Evolutionary conservation across 2,797 vertebrate genomes (phyloP), one percentile per base, ranked within the genome.

Genomic region (Arremon aurantiirostris): DNA sequence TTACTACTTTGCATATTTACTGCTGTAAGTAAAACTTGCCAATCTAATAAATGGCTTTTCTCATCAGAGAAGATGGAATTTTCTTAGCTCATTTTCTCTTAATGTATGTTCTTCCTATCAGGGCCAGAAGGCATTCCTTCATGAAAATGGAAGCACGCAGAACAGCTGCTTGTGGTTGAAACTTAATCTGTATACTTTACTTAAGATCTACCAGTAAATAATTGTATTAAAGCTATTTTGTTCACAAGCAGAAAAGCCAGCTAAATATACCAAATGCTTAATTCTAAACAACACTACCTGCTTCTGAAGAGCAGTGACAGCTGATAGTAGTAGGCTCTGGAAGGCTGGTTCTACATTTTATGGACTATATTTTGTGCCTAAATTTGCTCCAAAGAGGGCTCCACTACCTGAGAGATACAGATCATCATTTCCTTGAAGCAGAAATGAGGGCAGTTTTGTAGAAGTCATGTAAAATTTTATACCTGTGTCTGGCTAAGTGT

Each of bases 331-430:
- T 16, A 37, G 44, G 32, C 14, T 55, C 35, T 71, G 37, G 44
- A 19, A 42, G 18, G 55, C 41, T 11, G 10, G 28, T 75, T 59
- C 44, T 47, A 0, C 1, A 1, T 20, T 60, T 49, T 27, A 27
- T 12, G 24, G 72, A 44, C 28, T 34, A 4, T n/a, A 5, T 47
- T 68, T 78, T 47, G 27, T 56, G 16, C 32, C 60, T 71, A 28
- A 60, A 39, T 39, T 50, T 47, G 7, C 28, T 70, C 35, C 39
- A 32, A 46, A 32, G 57, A 42, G 12, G 10, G 32, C 30, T 59
- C 14, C 9, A 11, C 18, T 60, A 35, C 50, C 8, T 30, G 8
- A 32, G 14, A 56, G 32, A 24, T 18, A 17, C 0, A 2, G 16
- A 26, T 56, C 5, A 16, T 57, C n/a, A 14, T 66, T 69, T 52